Percentiles rank a stretch among this genome's conserved stretches.
These are phyloP conservation scores for Agrochola lota DNA, from an alignment of 2,888 invertebrate species.

Conservation along the genomic window DNA sequence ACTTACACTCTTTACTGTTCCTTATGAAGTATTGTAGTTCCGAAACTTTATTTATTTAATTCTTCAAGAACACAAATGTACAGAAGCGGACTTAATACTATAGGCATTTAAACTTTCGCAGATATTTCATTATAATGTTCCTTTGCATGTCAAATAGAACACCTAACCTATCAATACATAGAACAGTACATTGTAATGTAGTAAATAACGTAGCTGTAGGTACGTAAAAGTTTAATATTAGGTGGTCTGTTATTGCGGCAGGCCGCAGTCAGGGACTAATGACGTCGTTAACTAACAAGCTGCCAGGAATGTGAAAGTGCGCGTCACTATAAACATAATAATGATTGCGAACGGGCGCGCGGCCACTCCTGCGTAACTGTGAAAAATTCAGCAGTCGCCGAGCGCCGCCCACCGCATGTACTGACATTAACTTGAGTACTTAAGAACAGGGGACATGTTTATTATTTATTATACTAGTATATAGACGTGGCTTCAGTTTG, in stretches of 20 bases:
- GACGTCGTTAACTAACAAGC: conserved; percentile 24
- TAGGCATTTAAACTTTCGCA: too few species aligned
- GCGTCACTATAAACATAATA: conserved; percentile 29
- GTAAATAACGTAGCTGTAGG: not conserved
- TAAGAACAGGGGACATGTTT: not conserved
- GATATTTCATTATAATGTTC: not conserved
- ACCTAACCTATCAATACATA: not conserved
- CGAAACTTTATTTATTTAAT: too few species aligned
- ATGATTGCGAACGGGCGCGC: conserved; percentile 1
- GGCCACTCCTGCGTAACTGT: conserved; percentile 20
- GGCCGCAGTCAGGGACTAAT: conserved; percentile 14
- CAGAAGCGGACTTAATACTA: too few species aligned
- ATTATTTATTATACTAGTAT: conserved; percentile 5
- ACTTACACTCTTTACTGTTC: not conserved
- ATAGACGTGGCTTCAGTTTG: too few species aligned
- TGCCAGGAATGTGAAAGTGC: conserved; percentile 36
- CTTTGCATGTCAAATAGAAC: not conserved
- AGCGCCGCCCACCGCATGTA: conserved; percentile 38
- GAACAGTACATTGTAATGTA: not conserved
- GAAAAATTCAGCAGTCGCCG: conserved; percentile 30
- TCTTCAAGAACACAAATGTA: too few species aligned
- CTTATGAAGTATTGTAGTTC: too few species aligned
- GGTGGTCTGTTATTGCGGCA: not conserved
- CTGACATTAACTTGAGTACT: conserved; percentile 32
- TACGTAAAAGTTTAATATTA: not conserved